Percentiles rank a stretch among this genome's conserved stretches.
Conservation (phyloP, 2,888 invertebrate species). For the Apamea monoglypha region DNA sequence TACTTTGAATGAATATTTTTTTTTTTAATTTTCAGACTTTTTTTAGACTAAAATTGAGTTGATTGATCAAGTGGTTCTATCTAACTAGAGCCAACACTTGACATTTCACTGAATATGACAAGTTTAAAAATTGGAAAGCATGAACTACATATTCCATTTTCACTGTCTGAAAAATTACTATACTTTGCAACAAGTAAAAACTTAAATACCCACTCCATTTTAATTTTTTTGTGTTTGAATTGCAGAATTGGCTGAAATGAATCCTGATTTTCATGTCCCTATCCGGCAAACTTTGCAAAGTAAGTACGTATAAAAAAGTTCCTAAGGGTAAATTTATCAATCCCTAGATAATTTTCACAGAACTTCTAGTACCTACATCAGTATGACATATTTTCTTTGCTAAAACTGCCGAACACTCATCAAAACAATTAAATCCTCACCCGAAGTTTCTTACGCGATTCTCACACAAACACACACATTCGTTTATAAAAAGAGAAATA, state of each 20-base stretch:
- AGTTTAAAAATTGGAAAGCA: background rate
- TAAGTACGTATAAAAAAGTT: too few relatives aligned
- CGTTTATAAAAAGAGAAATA: background rate
- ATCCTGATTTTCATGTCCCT: too few relatives aligned
- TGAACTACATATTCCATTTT: background rate
- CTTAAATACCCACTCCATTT: background rate
- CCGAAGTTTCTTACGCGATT: background rate
- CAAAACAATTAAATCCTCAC: background rate
- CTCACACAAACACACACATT: background rate
- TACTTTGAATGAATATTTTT: background rate
- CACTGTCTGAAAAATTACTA: background rate
- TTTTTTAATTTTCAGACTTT: background rate
- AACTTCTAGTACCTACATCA: background rate
- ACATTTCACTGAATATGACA: background rate
- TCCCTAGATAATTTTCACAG: background rate
- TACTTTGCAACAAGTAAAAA: too few relatives aligned
- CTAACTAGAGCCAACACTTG: background rate
- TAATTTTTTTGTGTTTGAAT: background rate
- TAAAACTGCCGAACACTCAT: background rate
- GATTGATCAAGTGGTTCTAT: background rate
- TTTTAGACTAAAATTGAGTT: background rate
- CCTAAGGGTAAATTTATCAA: background rate
- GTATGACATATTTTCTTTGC: background rate
- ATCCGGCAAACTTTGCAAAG: too few relatives aligned
- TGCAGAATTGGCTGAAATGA: background rate